Evolutionary conservation across 2,797 vertebrate species (phyloP).

Genomic region (Rhinella marina): DNA sequence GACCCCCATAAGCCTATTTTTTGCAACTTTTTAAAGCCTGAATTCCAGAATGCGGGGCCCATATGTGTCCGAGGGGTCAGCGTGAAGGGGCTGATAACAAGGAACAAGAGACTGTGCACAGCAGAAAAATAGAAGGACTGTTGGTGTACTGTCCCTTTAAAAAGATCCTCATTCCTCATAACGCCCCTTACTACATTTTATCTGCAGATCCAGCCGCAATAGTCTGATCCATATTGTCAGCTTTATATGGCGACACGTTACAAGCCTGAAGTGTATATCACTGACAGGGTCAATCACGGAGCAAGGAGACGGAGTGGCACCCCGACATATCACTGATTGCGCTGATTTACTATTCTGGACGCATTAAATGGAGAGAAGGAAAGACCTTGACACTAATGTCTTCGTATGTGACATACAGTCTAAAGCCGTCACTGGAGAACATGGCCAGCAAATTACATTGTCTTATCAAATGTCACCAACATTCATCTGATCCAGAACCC

Average conservation of each 20-base stretch:
- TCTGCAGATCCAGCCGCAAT: background rate
- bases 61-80: too few species aligned
- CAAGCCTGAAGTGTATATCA: slow-evolving; percentile 19
- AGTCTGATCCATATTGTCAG: too few species aligned
- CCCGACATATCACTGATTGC: slow-evolving; percentile 6
- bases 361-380: slow-evolving; percentile 22
- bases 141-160: background rate
- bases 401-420: slow-evolving; percentile 31
- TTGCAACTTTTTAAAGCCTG: too few species aligned
- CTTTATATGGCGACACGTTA: slow-evolving; percentile 21
- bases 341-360: slow-evolving; percentile 5
- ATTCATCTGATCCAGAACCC: background rate
- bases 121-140: background rate
- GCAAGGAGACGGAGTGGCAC: background rate
- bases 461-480: slow-evolving; percentile 33
- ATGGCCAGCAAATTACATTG: slow-evolving; percentile 28
- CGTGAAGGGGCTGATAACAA: too few species aligned
- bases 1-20: too few species aligned
- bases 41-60: too few species aligned
- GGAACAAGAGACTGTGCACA: background rate
- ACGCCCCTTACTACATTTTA: background rate
- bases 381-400: background rate
- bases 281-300: background rate
- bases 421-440: background rate
- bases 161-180: background rate